phyloP scores from a whole-genome alignment of 2,797 vertebrate species.

The Phylloscopus collybita region DNA sequence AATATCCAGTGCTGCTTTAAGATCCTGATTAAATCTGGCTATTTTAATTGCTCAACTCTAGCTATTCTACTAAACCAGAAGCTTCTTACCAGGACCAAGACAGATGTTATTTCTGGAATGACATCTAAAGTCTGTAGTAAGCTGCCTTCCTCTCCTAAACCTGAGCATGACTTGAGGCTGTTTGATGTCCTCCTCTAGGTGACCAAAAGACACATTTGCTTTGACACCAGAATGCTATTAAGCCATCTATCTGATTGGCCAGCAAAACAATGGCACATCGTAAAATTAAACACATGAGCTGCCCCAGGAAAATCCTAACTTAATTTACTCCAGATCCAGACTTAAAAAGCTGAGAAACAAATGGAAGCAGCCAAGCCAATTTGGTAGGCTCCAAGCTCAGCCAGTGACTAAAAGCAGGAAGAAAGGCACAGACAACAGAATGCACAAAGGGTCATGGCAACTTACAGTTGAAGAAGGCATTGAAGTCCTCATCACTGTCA shows the following conservation, averaged over 20 bases:
- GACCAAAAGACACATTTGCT: not conserved
- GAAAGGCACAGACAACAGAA: not conserved
- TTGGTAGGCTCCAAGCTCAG: not conserved
- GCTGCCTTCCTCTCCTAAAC: not conserved
- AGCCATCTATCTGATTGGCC: not conserved
- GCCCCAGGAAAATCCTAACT: not conserved
- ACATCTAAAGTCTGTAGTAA: not conserved
- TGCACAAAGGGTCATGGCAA: not conserved
- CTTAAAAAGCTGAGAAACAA: not conserved
- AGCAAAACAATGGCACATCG: not conserved
- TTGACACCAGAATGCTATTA: not conserved
- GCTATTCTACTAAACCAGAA: not conserved
- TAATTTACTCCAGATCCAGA: not conserved
- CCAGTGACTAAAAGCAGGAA: not conserved
- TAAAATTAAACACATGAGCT: not conserved
- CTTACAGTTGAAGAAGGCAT: constrained; percentile 92
- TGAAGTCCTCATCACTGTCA: constrained; percentile 96
- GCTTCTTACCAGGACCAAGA: not conserved
- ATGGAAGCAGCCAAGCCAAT: not conserved
- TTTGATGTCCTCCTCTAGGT: not conserved
- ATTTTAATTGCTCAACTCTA: not conserved
- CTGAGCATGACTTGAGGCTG: not conserved
- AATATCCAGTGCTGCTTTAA: not conserved
- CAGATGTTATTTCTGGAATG: not conserved
- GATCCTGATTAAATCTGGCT: not conserved